A percentile compares a stretch with the other conserved stretches of the same genome.
phyloP scores from a whole-genome alignment of 2,888 invertebrate species.

The Drosophila crucigera region DNA sequence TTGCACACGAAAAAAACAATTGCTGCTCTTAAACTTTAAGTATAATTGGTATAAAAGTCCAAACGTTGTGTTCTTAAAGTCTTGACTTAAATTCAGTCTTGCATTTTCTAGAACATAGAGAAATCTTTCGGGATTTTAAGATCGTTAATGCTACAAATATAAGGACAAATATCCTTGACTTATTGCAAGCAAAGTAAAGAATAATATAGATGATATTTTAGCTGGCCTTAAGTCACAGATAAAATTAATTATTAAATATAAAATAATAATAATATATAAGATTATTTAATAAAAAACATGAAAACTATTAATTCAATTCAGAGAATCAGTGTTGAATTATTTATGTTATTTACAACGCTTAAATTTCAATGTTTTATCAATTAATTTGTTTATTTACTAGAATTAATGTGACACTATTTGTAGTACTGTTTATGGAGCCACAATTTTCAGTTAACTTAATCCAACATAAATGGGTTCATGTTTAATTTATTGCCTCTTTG shows the following conservation, averaged over 20 bases:
- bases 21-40: background rate
- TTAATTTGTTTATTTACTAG: background rate
- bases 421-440: background rate
- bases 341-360: background rate
- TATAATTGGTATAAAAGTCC: background rate
- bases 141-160: background rate
- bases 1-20: background rate
- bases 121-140: background rate
- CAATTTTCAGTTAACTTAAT: conserved; percentile 5
- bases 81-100: background rate
- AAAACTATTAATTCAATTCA: background rate
- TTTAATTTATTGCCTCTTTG: conserved; percentile 28
- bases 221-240: background rate
- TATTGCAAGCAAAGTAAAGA: background rate
- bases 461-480: background rate
- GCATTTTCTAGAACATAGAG: background rate
- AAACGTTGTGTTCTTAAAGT: background rate
- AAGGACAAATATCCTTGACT: background rate
- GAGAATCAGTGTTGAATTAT: background rate
- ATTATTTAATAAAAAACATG: background rate
- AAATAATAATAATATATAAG: background rate
- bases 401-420: conserved; percentile 2
- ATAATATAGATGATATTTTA: background rate
- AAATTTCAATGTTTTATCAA: background rate
- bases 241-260: background rate